Base-by-base conservation (phyloP, 2,797 vertebrate species). In the Pipistrellus kuhlii region DNA sequence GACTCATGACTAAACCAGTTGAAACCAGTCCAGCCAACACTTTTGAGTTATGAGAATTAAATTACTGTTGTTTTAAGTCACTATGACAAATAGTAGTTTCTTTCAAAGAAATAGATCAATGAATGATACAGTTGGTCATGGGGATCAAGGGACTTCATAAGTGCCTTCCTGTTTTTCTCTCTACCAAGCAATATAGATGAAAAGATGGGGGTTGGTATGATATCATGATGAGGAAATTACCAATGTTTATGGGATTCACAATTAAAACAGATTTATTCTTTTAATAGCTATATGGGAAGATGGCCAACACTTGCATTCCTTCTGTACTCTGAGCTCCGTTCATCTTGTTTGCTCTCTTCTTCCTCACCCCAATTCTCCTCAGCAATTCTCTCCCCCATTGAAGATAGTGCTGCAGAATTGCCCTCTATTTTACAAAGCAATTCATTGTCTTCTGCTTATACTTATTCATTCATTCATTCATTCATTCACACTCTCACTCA, bases 251-350 rank as follows among this genome's bases (percentile, higher is more conserved):
- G 21, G 15, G 25, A 0, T 68, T 41, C 7, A 62, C 84, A 89
- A 82, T 82, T 83, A 85, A 94, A 96, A 73, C 6, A 59, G 8
- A 48, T 94, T 87, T 91, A 89, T 91, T 82, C 23, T 80, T 86
- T 93, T 88, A 96, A 91, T 82, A 87, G 80, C 84, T 75, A 2
- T 27, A 18, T 75, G 66, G 89, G 72, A 93, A 75, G 41, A 21
- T 59, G 7, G 71, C 84, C 83, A 96, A 53, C 2, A 48, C 9
- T 76, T 85, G n/a, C 62, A 57, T 80, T 83, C 23, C 25, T 27
- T 72, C 14, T 69, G 32, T 32, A 17, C 13, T 76, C 41, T 72
- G 66, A 72, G 57, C 23, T 83, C 38, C 46, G 5, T 80, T n/a
- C 51, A 44, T 81, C 59, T 88, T 82, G 6, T 72, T 72, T 91